Conservation (phyloP, 2,113 vertebrate species). For the Craseonycteris thonglongyai region DNA sequence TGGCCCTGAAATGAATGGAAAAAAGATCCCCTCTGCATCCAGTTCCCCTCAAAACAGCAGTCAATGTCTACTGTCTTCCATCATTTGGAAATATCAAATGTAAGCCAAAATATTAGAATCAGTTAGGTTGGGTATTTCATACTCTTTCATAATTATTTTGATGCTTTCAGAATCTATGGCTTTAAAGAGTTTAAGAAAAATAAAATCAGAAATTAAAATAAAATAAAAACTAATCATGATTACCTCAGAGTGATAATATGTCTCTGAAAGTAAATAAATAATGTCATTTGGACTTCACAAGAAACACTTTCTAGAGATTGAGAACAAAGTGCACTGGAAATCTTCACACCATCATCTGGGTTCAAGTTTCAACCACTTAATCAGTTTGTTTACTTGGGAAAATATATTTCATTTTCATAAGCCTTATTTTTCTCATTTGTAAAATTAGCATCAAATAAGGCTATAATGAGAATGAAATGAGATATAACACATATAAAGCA, state of each 20-base stretch:
- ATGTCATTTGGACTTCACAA: neutral
- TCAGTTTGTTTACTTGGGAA: neutral
- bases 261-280: neutral
- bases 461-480: neutral
- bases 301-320: neutral
- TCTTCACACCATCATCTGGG: neutral
- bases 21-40: neutral
- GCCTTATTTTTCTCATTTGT: slow-evolving; percentile 14
- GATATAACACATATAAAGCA: slow-evolving; percentile 10
- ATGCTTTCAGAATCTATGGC: neutral
- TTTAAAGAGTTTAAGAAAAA: neutral
- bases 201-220: neutral
- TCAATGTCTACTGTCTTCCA: neutral
- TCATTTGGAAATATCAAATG: neutral
- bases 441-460: neutral
- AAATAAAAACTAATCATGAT: neutral
- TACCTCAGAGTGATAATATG: neutral
- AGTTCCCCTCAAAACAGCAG: neutral
- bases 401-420: neutral
- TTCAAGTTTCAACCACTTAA: slow-evolving; percentile 2
- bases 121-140: neutral
- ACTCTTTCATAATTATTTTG: neutral
- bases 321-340: neutral
- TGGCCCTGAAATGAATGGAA: neutral
- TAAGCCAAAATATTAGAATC: neutral